phyloP scores from a whole-genome alignment of 1,140 invertebrate genomes.

The Drosophila melanica region DNA sequence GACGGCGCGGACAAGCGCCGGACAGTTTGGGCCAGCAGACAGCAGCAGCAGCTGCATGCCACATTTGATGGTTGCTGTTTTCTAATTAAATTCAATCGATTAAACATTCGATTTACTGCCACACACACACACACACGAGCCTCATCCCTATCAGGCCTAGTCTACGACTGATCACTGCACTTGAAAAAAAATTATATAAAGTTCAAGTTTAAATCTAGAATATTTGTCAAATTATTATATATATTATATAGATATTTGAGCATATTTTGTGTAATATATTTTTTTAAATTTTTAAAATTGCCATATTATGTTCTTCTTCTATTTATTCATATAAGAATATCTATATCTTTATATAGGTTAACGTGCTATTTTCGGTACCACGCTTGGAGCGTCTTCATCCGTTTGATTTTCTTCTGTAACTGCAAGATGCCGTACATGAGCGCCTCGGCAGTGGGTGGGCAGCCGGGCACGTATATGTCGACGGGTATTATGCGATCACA shows the following conservation, averaged over 20 bases:
- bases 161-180: slow-evolving; percentile 23
- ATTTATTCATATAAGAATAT: no score
- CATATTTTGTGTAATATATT: no score
- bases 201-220: no score
- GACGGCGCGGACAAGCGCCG: slow-evolving; percentile 10
- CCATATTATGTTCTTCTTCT: no score
- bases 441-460: slow-evolving; percentile 98
- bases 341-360: no score
- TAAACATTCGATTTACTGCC: slow-evolving; percentile 69
- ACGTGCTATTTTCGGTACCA: slow-evolving; percentile 94
- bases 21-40: slow-evolving; percentile 9
- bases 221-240: no score
- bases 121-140: slow-evolving; percentile 30
- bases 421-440: slow-evolving; percentile 96
- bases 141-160: slow-evolving; percentile 11
- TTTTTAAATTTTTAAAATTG: no score
- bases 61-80: slow-evolving; percentile 61
- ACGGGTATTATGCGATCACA: slow-evolving; percentile 99
- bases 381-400: slow-evolving; percentile 91
- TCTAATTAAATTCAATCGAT: slow-evolving; percentile 77
- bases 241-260: no score
- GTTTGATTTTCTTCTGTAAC: slow-evolving; percentile 97
- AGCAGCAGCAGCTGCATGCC: slow-evolving; percentile 44
- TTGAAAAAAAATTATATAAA: neutral
- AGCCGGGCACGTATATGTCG: slow-evolving; percentile 99